Base-by-base conservation (phyloP, 2,888 invertebrate genomes). In the Drosophila anomalata region DNA sequence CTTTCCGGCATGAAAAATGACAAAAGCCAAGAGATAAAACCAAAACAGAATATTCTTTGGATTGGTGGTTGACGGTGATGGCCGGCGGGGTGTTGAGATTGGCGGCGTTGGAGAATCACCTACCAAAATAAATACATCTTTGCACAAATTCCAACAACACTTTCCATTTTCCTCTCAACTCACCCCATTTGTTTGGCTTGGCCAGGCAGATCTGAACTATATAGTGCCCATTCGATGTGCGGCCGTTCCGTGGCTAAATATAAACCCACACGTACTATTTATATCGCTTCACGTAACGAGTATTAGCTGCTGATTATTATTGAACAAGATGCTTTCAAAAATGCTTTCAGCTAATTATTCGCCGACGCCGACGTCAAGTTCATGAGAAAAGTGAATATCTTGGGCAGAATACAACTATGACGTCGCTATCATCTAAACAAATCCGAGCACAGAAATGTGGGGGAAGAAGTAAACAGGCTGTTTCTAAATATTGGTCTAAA, bases 291-390 rank as follows among this genome's bases (percentile, higher is more conserved):
- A 86, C 82, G 82, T 79, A 82, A 82, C 81, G 70, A 77, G 66
- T 79, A 82, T 87, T 85, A 72, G 77, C 71, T 72, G 33, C 63
- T 73, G 31, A 70, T 78, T 76, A 88, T 77, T 79, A 86, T 48
- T 80, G 82, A 86, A 87, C 81, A 87, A 77, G 61, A 70, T 55
- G 52, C 46, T n/a, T n/a, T n/a, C n/a, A 11, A 36, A 73, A 73
- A 69, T 67, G 59, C 24, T 73, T 73, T 78, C 72, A 75, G 60
- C 56, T 81, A 80, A 75, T 84, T 70, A 84, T 68, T 75, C 47
- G 60, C 58, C 66, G 83, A 87, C 86, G 87, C 58, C 66, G 83
- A 87, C 86, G 87, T 71, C 88, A 79, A 85, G 83, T 85, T 87
- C 85, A 74, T 47, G 74, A 74, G 75, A 71, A 71, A 42, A 71